Evolutionary conservation across 1,140 invertebrate genomes (phyloP), one percentile per base, ranked within the genome.

Genomic region (Eubasilissa regina): DNA sequence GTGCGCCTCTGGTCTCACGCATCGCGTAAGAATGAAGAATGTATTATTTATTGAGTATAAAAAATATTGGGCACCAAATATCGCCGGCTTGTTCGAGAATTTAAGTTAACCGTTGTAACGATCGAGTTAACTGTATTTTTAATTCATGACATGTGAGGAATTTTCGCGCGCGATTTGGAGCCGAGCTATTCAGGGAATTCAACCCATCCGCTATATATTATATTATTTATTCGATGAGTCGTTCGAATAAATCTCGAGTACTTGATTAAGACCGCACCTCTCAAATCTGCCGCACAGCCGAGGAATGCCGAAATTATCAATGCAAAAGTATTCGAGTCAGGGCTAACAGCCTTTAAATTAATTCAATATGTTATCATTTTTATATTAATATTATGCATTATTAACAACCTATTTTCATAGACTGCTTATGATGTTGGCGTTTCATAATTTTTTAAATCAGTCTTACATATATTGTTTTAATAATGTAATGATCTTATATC

Each of bases 101-200:
- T 35, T 35, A 35, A 35, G 25, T 6, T 6, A 3, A 64, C 60
- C 60, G 60, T 64, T 64, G 35, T n/a, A 25, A 43, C 35, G 19
- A 64, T 64, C n/a, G 35, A 64, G 19, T 13, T 64, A 64, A 64
- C 60, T 64, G 60, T 64, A 25, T n/a, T 25, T 64, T 64, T 25
- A 35, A 35, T 64, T 35, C 35, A 35, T n/a, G 21, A 35, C 35
- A 51, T 51, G n/a, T 51, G 48, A 51, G 60, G 60, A 64, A 64
- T 35, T 64, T 62, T 64, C 60, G 60, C 60, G 60, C 21, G 60
- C 60, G 35, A 25, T 64, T 64, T 64, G 9, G 60, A 44, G 8
- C 13, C 35, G 11, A 51, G 35, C 11, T 35, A 64, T 64, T 64
- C 35, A 25, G 35, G 35, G 60, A 64, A 64, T 64, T 19, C 6